Conservation (phyloP, 2,888 invertebrate species). For the Ochlodes sylvanus region DNA sequence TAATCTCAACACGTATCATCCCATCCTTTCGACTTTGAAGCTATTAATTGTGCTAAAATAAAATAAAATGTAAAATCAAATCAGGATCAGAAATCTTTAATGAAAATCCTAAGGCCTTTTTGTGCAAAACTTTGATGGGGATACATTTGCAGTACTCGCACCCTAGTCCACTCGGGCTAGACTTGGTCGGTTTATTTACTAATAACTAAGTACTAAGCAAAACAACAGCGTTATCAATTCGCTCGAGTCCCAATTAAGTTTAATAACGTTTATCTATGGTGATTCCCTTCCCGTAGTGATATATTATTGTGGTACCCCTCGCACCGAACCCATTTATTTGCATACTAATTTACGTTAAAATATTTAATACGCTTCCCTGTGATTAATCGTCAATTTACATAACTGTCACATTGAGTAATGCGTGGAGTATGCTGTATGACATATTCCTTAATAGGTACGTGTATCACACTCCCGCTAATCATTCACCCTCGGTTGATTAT, state of each 20-base stretch:
- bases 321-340: conserved; percentile 30
- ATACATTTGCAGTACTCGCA: no score
- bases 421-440: conserved; percentile 3
- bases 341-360: conserved; percentile 31
- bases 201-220: no score
- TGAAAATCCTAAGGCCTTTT: no score
- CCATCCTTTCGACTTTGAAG: no score
- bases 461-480: background rate
- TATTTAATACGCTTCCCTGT: conserved; percentile 23
- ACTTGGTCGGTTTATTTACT: no score
- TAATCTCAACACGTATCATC: no score
- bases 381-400: conserved; percentile 30
- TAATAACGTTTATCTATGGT: conserved; percentile 17
- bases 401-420: conserved; percentile 13
- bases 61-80: no score
- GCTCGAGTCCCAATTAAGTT: background rate
- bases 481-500: background rate
- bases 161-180: no score
- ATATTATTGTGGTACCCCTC: conserved; percentile 10
- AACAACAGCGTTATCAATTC: no score
- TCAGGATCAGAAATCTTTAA: no score
- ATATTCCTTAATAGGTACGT: background rate
- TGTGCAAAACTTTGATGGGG: no score
- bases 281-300: background rate
- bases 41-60: no score